phyloP scores from a whole-genome alignment of 2,797 vertebrate species.

The Epinephelus awoara region DNA sequence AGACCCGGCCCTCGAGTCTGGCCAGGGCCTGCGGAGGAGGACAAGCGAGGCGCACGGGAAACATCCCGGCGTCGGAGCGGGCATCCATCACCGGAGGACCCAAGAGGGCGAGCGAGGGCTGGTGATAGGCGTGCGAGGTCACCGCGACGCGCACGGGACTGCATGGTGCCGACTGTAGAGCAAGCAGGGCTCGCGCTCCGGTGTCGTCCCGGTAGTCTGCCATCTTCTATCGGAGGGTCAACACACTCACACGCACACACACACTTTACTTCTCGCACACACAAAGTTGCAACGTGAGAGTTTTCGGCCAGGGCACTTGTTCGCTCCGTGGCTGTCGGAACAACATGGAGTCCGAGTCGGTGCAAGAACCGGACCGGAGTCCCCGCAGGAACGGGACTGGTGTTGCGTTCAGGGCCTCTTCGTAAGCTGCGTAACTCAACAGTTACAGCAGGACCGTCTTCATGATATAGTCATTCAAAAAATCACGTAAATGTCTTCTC shows the following conservation, averaged over 20 bases:
- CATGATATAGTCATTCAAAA: neutral
- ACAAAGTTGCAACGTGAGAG: slow-evolving; percentile 83
- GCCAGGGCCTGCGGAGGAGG: slow-evolving; percentile 87
- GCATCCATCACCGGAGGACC: slow-evolving; percentile 70
- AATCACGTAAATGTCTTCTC: neutral
- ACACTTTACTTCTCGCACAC: slow-evolving; percentile 69
- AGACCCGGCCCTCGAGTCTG: slow-evolving; percentile 96
- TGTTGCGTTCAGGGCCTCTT: slow-evolving; percentile 44
- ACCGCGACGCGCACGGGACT: slow-evolving; percentile 88
- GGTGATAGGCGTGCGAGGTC: slow-evolving; percentile 81
- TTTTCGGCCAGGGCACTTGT: slow-evolving; percentile 80
- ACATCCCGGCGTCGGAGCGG: slow-evolving; percentile 57
- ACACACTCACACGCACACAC: slow-evolving; percentile 54
- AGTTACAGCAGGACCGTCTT: neutral
- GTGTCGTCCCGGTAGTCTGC: slow-evolving; percentile 95
- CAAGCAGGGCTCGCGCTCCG: slow-evolving; percentile 92
- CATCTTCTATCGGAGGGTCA: slow-evolving; percentile 87
- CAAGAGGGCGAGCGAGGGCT: slow-evolving; percentile 74
- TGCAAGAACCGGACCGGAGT: slow-evolving; percentile 75
- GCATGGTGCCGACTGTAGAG: slow-evolving; percentile 93
- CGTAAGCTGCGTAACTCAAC: neutral
- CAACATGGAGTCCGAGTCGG: slow-evolving; percentile 84
- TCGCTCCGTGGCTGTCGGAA: slow-evolving; percentile 82
- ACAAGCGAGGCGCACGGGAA: slow-evolving; percentile 71
- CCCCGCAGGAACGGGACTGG: slow-evolving; percentile 33